phyloP scores from a whole-genome alignment of 2,888 invertebrate genomes.

The Caenorhabditis uteleia region DNA sequence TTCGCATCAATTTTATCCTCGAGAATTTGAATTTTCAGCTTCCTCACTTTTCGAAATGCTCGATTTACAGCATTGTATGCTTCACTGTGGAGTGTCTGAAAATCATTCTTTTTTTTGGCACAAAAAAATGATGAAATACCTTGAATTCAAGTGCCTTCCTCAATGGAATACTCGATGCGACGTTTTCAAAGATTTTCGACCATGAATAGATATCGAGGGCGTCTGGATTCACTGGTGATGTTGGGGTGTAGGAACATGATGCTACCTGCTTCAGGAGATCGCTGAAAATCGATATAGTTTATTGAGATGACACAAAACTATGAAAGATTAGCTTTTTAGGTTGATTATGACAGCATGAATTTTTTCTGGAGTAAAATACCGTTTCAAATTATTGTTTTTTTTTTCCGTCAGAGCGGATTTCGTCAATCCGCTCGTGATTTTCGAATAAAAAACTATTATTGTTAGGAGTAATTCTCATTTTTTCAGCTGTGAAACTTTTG shows the following conservation, averaged over 20 bases:
- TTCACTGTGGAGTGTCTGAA: conserved; percentile 32
- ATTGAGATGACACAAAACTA: too few species aligned
- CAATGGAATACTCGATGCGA: conserved; percentile 33
- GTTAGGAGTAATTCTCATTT: too few species aligned
- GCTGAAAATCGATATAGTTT: conserved; percentile 18
- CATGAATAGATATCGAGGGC: conserved; percentile 37
- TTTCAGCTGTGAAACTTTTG: too few species aligned
- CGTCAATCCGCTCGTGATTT: too few species aligned
- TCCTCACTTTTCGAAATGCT: conserved; percentile 29
- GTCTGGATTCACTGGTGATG: not conserved
- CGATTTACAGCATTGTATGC: conserved; percentile 39
- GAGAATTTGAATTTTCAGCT: conserved; percentile 37
- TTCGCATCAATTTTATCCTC: conserved; percentile 2
- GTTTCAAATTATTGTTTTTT: too few species aligned
- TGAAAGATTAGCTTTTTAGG: too few species aligned
- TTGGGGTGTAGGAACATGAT: conserved; percentile 27
- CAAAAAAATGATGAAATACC: conserved; percentile 7
- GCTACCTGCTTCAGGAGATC: conserved; percentile 34
- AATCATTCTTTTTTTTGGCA: not conserved
- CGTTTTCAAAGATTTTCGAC: conserved; percentile 36
- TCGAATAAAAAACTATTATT: too few species aligned
- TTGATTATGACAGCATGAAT: too few species aligned
- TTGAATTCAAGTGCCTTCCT: conserved; percentile 37
- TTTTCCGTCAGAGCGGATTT: too few species aligned
- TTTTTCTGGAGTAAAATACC: too few species aligned